Base-by-base conservation (phyloP, 35 echinoderm and acorn worm species). In the Amphiura filiformis region DNA sequence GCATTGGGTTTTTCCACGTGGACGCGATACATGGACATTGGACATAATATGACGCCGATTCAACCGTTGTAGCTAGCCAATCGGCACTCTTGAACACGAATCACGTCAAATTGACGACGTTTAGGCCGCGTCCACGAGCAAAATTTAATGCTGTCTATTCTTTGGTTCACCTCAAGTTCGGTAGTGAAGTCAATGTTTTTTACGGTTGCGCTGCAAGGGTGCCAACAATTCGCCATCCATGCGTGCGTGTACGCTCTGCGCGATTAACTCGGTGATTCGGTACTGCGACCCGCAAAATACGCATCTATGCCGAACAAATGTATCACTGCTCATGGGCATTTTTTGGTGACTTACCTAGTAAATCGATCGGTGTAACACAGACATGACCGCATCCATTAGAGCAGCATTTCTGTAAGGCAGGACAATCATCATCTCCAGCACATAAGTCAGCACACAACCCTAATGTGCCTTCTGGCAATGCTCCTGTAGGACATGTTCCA, bases 321-420 rank as follows among this genome's bases (percentile, higher is more conserved):
- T n/a, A 1, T 7, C 20, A 2, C 20, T 76, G 28, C 22, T 31
- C 70, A n/a, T 76, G 70, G 28, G 9, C 35, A 34, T 34, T 76
- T n/a, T n/a, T n/a, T 23, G 14, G 32, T 17, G 32, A 5, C 30
- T 33, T 0, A 78, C 77, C 13, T 15, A 34, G 36, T 2, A 36
- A 3, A 32, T 34, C 32, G 34, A 4, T 34, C 36, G 18, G n/a
- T n/a, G 20, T 18, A 78, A 83, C 36, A 77, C 90, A 87, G 30
- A 82, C 90, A 83, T 91, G 93, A 79, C 93, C 93, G 37, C 93
- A 95, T 34, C 94, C 94, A 75, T 96, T 96, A 35, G 90, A 89
- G 86, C 94, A 96, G 70, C 94, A 96, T 82, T 96, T 96, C 82
- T 89, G 49, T 80, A 89, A 31, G 47, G 41, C 64, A 26, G 40